phyloP scores from a whole-genome alignment of 2,888 invertebrate species.

The Xiphydria camelus region DNA sequence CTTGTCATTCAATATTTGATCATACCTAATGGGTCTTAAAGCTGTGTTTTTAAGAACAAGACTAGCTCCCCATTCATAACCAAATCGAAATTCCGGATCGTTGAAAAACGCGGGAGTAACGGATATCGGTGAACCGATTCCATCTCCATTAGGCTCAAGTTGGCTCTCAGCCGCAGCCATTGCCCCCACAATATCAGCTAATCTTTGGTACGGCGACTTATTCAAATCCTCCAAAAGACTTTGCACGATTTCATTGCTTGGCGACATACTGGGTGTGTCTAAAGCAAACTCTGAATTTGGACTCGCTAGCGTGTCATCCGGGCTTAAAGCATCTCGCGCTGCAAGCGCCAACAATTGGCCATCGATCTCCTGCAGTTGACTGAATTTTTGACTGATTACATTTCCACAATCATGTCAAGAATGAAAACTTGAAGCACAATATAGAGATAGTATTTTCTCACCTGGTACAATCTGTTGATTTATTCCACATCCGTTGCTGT shows the following conservation, averaged over 20 bases:
- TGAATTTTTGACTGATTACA: no score
- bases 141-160: conserved; percentile 23
- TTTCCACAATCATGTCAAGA: no score
- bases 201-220: conserved; percentile 39
- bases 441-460: not conserved
- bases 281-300: conserved; percentile 26
- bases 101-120: conserved; percentile 21
- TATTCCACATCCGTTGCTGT: conserved; percentile 29
- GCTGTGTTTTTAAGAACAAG: no score
- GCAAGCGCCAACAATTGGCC: conserved; percentile 30
- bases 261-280: conserved; percentile 30
- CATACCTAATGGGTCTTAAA: no score
- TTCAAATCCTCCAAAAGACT: conserved; percentile 43
- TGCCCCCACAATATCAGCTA: conserved; percentile 39
- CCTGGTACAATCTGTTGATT: conserved; percentile 19
- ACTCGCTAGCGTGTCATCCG: conserved; percentile 28
- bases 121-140: conserved; percentile 7
- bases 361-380: conserved; percentile 33
- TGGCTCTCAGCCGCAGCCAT: conserved; percentile 29
- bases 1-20: no score
- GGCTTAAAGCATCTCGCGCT: conserved; percentile 20
- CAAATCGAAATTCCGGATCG: conserved; percentile 28
- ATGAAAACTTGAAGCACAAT: conserved; percentile 3
- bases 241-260: conserved; percentile 37
- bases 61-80: conserved; percentile 25